phyloP scores from a whole-genome alignment of 2,797 vertebrate species.

The Poeciliopsis presidionis region DNA sequence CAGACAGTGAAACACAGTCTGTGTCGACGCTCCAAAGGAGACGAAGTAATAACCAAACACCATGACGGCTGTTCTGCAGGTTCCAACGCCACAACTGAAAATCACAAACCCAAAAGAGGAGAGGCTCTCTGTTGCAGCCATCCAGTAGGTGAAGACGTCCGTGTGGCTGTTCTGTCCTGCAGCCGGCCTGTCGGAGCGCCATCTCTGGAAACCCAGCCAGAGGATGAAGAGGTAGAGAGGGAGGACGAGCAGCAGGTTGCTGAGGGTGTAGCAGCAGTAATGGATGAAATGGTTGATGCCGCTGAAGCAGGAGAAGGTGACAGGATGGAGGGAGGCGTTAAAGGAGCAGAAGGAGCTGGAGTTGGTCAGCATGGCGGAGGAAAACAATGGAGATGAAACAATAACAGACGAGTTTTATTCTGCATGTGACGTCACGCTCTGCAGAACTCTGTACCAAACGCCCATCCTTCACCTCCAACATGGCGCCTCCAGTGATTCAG shows the following conservation, averaged over 20 bases:
- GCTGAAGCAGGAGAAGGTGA: not conserved
- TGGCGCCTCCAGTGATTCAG: too few relatives aligned
- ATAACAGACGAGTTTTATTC: not conserved
- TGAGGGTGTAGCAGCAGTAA: too few relatives aligned
- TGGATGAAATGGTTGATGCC: not conserved
- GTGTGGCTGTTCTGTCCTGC: not conserved
- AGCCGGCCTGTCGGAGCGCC: not conserved
- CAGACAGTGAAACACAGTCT: constrained; percentile 22
- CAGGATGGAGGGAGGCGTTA: not conserved
- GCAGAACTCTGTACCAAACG: too few relatives aligned
- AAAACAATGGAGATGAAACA: not conserved
- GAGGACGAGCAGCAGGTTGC: not conserved
- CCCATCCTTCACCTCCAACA: too few relatives aligned
- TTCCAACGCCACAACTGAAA: rapidly evolving
- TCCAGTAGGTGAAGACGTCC: constrained; percentile 26
- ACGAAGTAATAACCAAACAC: not conserved
- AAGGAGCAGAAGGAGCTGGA: not conserved
- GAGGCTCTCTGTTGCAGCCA: not conserved
- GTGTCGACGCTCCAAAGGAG: not conserved
- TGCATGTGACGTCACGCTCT: too few relatives aligned
- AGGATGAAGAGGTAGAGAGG: constrained; percentile 26
- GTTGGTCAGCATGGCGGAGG: constrained; percentile 4
- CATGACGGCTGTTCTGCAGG: too few relatives aligned
- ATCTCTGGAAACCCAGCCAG: not conserved
- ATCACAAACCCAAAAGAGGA: rapidly evolving